Percentiles rank a stretch among this genome's conserved stretches.
Evolutionary conservation across 2,113 vertebrate species (phyloP).

Genomic region (Apaloderma vittatum): DNA sequence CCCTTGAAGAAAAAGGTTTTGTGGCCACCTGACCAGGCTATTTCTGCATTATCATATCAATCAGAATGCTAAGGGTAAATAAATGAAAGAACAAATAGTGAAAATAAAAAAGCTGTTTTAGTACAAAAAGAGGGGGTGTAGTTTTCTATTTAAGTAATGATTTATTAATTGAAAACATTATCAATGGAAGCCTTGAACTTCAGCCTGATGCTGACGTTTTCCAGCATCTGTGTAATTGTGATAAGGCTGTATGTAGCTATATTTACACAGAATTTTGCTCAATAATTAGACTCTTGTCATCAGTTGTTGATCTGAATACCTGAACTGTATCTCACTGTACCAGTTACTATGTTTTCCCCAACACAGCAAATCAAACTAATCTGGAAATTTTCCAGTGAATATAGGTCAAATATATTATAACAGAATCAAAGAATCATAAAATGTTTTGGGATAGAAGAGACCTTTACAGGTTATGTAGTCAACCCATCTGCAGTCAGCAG

Average conservation of each 20-base stretch:
- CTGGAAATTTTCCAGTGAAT: not conserved
- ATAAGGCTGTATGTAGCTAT: not conserved
- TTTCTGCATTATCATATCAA: constrained; percentile 28
- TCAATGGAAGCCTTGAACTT: not conserved
- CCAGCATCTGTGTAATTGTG: not conserved
- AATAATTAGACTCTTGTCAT: not conserved
- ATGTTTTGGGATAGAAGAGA: no score
- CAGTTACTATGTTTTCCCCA: not conserved
- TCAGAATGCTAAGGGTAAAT: constrained; percentile 11
- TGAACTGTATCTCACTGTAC: not conserved
- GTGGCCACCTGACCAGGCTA: not conserved
- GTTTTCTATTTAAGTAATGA: constrained; percentile 40
- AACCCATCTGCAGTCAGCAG: no score
- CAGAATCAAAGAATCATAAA: no score
- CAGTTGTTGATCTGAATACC: not conserved
- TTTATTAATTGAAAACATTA: constrained; percentile 28
- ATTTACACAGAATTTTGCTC: not conserved
- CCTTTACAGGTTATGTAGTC: no score
- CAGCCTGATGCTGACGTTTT: not conserved
- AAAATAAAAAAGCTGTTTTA: constrained; percentile 18
- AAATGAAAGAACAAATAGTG: constrained; percentile 41
- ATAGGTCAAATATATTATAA: not conserved
- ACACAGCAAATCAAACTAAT: not conserved
- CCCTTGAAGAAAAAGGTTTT: not conserved
- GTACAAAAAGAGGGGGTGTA: not conserved